A percentile compares a stretch with the other conserved stretches of the same genome.
Conservation (phyloP, 2,888 invertebrate genomes). For the Mesorhabditis belari region DNA sequence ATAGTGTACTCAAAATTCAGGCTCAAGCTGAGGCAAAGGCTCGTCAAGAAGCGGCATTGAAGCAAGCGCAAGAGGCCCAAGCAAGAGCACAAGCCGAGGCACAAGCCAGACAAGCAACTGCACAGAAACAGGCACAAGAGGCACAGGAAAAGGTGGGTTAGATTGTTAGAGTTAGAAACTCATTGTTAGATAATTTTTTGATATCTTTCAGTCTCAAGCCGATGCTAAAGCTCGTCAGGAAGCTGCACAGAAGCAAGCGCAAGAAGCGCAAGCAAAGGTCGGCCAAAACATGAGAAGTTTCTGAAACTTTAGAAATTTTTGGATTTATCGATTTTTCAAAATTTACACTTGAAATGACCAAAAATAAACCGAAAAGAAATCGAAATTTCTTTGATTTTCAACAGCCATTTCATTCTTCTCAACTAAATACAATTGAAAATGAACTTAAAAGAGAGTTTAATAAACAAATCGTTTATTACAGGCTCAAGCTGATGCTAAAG, state of each 20-base stretch:
- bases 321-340: too few species aligned
- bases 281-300: neutral
- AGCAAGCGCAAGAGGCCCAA: conserved; percentile 3
- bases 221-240: conserved; percentile 29
- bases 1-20: too few species aligned
- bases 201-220: conserved; percentile 24
- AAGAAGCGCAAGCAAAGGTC: conserved; percentile 12
- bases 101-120: conserved; percentile 2
- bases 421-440: too few species aligned
- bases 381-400: too few species aligned
- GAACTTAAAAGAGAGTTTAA: too few species aligned
- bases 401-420: too few species aligned
- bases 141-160: conserved; percentile 12
- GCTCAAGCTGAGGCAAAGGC: conserved; percentile 31
- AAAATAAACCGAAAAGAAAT: too few species aligned
- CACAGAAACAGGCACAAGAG: neutral
- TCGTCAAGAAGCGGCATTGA: neutral
- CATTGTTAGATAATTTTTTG: too few species aligned
- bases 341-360: too few species aligned
- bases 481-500: conserved; percentile 3
- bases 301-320: too few species aligned
- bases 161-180: neutral
- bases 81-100: conserved; percentile 35
- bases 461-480: neutral
- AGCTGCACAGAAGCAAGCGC: conserved; percentile 27